Percentiles rank a stretch among this genome's conserved stretches.
Conservation (phyloP, 2,113 vertebrate species). For the Xiphorhynchus elegans region DNA sequence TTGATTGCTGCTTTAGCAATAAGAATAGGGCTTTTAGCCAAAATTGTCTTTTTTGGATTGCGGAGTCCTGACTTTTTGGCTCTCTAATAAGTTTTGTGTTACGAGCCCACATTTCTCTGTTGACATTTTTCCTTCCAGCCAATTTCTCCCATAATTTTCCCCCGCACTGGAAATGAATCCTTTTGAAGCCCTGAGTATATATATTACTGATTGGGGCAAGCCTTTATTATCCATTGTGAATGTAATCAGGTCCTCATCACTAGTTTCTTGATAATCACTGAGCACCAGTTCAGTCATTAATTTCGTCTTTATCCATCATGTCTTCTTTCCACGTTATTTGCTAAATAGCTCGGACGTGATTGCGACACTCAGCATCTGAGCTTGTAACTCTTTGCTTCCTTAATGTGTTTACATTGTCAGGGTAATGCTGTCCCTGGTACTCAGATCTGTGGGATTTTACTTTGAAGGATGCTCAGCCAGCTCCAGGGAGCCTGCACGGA, state of each 20-base stretch:
- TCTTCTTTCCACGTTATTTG: constrained; percentile 70
- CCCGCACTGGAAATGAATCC: constrained; percentile 45
- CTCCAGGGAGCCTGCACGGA: neutral
- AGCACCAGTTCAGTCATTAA: constrained; percentile 67
- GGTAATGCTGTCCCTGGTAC: neutral
- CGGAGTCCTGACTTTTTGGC: constrained; percentile 59
- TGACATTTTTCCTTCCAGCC: constrained; percentile 68
- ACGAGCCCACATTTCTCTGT: constrained; percentile 65
- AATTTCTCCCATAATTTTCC: constrained; percentile 68
- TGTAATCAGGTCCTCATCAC: constrained; percentile 72
- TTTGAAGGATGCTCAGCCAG: constrained; percentile 41
- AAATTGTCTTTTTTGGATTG: constrained; percentile 61
- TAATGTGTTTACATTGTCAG: constrained; percentile 55
- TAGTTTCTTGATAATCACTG: constrained; percentile 68
- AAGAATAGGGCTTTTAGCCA: constrained; percentile 67
- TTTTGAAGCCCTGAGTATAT: constrained; percentile 61
- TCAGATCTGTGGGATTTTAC: constrained; percentile 4
- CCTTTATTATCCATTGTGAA: constrained; percentile 68
- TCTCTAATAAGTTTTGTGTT: constrained; percentile 66
- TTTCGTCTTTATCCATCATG: constrained; percentile 69
- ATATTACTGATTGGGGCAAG: constrained; percentile 69
- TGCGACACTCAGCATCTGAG: constrained; percentile 40
- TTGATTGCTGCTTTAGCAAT: constrained; percentile 64
- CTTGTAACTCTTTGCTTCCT: constrained; percentile 64
- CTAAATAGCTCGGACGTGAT: constrained; percentile 70